A percentile compares a stretch with the other conserved stretches of the same genome.
These are phyloP conservation scores for Lasiommata megera DNA, from an alignment of 2,888 invertebrate genomes.

Conservation along the genomic window DNA sequence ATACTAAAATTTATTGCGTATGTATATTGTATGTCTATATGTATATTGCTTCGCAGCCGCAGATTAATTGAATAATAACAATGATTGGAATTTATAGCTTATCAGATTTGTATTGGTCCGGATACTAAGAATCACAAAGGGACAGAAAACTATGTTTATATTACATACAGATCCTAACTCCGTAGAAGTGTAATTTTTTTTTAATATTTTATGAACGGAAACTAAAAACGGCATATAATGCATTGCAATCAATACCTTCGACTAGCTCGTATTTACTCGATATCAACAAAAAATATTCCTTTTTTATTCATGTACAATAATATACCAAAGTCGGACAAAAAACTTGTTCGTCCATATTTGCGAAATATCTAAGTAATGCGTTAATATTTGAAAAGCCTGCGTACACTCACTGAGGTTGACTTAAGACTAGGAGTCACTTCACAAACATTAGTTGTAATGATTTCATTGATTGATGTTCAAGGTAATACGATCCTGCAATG, in stretches of 20 bases:
- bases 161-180: not conserved
- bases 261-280: not conserved
- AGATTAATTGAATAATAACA: too few species aligned
- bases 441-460: not conserved
- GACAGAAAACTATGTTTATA: not conserved
- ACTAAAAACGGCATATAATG: not conserved
- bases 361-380: conserved; percentile 12
- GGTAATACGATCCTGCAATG: not conserved
- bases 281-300: not conserved
- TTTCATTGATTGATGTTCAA: conserved; percentile 1
- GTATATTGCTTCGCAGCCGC: too few species aligned
- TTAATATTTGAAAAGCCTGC: conserved; percentile 2
- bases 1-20: too few species aligned
- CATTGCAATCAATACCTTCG: not conserved
- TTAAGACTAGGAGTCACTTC: not conserved
- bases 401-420: not conserved
- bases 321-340: not conserved
- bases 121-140: too few species aligned
- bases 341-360: conserved; percentile 18
- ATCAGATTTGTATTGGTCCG: too few species aligned
- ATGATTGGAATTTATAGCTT: too few species aligned
- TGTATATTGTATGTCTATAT: too few species aligned
- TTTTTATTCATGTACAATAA: conserved; percentile 1
- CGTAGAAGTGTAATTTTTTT: conserved; percentile 8
- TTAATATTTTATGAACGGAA: not conserved